phyloP scores from a whole-genome alignment of 2,797 vertebrate genomes.

The Tachyglossus aculeatus region DNA sequence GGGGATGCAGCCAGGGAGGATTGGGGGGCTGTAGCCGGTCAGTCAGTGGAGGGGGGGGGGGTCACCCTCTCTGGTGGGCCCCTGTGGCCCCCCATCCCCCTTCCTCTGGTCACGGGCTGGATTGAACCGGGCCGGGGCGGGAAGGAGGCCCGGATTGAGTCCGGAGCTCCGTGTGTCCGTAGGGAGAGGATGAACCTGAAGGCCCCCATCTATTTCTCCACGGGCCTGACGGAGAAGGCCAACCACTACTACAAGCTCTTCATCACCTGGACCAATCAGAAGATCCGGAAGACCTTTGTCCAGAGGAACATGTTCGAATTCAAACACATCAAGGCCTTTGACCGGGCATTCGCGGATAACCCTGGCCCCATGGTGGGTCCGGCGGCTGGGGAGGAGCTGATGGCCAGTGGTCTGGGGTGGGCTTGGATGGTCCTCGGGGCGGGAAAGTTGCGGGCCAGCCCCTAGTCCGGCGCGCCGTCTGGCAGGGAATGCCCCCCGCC shows the following conservation, averaged over 20 bases:
- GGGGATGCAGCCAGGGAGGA: neutral
- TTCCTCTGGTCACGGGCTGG: too few relatives aligned
- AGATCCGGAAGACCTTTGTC: constrained; percentile 96
- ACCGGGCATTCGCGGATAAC: constrained; percentile 93
- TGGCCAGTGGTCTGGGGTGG: accelerated
- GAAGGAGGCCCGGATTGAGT: too few relatives aligned
- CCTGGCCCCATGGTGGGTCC: constrained; percentile 90
- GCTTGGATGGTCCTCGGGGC: neutral
- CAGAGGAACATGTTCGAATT: constrained; percentile 99
- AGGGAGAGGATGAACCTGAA: constrained; percentile 99
- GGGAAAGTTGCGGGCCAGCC: accelerated
- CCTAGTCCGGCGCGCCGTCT: too few relatives aligned
- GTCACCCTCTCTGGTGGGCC: too few relatives aligned
- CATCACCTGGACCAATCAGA: constrained; percentile 99
- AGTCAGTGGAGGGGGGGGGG: too few relatives aligned
- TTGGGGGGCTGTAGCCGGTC: too few relatives aligned
- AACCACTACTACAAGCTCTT: constrained; percentile 99
- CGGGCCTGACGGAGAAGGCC: constrained; percentile 95
- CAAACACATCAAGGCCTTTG: constrained; percentile 97
- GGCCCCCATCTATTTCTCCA: constrained; percentile 98
- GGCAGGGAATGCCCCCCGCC: too few relatives aligned
- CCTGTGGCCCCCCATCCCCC: too few relatives aligned
- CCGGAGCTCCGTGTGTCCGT: neutral
- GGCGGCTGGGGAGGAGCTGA: accelerated
- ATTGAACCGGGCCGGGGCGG: too few relatives aligned